These are phyloP conservation scores for Pseudomyrmex cubaensis DNA, from an alignment of 1,140 invertebrate genomes.

Conservation along the genomic window DNA sequence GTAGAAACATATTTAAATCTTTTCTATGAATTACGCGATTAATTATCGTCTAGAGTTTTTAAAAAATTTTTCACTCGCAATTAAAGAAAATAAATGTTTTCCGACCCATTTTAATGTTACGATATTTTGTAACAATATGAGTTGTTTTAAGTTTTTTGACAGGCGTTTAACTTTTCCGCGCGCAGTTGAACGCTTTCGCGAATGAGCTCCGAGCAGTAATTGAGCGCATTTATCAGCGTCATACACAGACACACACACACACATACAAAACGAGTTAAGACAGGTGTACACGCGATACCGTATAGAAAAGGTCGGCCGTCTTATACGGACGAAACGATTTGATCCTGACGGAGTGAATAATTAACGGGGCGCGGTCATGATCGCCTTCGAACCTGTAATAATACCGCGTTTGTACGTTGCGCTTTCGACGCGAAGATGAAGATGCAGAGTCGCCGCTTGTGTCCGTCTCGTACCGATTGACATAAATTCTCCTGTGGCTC, in stretches of 20 bases:
- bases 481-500: slow-evolving; percentile 1
- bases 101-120: too few relatives aligned
- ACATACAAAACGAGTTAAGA: slow-evolving; percentile 40
- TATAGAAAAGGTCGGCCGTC: slow-evolving; percentile 51
- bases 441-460: slow-evolving; percentile 21
- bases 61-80: too few relatives aligned
- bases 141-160: background rate
- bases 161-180: background rate
- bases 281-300: slow-evolving; percentile 55
- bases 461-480: slow-evolving; percentile 18
- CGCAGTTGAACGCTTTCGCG: background rate
- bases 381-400: slow-evolving; percentile 50
- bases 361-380: slow-evolving; percentile 56
- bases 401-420: slow-evolving; percentile 14
- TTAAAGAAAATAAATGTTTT: too few relatives aligned
- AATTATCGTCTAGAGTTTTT: too few relatives aligned
- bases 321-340: slow-evolving; percentile 41
- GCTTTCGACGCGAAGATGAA: slow-evolving; percentile 46
- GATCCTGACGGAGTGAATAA: slow-evolving; percentile 51
- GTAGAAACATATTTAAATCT: too few relatives aligned
- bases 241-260: background rate
- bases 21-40: too few relatives aligned
- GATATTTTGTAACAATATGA: background rate
- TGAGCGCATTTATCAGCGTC: slow-evolving; percentile 1
- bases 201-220: slow-evolving; percentile 20